Evolutionary conservation across 2,888 invertebrate species (phyloP).

Genomic region (Salpingus planirostris): DNA sequence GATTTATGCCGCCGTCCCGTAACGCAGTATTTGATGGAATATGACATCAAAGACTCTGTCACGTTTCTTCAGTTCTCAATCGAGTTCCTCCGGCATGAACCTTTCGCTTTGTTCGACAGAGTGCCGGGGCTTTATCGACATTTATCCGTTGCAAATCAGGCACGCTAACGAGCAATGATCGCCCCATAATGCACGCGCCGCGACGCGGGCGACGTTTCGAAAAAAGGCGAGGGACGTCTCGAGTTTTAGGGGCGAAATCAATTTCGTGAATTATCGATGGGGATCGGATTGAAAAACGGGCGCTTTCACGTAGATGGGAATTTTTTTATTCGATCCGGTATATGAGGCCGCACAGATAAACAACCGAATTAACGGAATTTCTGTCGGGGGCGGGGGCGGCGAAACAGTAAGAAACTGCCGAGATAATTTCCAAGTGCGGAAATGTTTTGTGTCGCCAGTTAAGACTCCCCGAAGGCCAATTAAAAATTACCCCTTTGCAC

Average conservation of each 20-base stretch:
- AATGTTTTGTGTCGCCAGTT: too few relatives aligned
- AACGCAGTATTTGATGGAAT: constrained; percentile 10
- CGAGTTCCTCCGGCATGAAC: constrained; percentile 3
- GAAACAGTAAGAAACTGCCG: constrained; percentile 12
- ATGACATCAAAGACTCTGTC: constrained; percentile 21
- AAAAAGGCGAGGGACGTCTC: too few relatives aligned
- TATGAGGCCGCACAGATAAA: too few relatives aligned
- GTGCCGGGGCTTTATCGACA: constrained; percentile 26
- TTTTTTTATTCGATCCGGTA: too few relatives aligned
- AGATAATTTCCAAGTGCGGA: too few relatives aligned
- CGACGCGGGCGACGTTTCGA: too few relatives aligned
- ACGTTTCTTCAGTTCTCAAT: constrained; percentile 19
- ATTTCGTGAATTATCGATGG: too few relatives aligned
- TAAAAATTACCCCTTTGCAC: constrained; percentile 27
- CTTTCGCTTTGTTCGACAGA: constrained; percentile 13
- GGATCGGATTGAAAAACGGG: too few relatives aligned
- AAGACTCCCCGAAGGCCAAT: constrained; percentile 22
- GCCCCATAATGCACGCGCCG: too few relatives aligned
- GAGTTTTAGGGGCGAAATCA: too few relatives aligned
- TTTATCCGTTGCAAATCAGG: constrained; percentile 23
- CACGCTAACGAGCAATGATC: constrained; percentile 9
- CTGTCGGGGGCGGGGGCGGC: constrained; percentile 10
- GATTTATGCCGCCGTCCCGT: constrained; percentile 13
- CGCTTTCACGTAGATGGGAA: too few relatives aligned
- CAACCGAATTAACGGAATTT: too few relatives aligned